A percentile compares a stretch with the other conserved stretches of the same genome.
Conservation (phyloP, 1,140 invertebrate species). For the Drosophila sechellia region DNA sequence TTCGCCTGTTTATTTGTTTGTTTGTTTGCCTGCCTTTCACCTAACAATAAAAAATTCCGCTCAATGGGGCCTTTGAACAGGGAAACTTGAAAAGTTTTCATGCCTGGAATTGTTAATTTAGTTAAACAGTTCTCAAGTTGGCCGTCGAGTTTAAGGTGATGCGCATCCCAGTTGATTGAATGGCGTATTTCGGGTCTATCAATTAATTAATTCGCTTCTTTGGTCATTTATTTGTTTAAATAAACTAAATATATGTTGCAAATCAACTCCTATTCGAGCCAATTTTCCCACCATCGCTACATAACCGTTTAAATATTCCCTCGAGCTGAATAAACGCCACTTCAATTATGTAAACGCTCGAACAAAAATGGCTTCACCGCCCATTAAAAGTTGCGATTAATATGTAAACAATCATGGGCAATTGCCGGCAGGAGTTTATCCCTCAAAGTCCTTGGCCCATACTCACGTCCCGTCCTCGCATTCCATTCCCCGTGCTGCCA, state of each 20-base stretch:
- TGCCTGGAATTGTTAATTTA: constrained; percentile 76
- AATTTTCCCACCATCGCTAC: background rate
- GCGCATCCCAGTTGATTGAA: constrained; percentile 21
- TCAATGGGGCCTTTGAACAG: constrained; percentile 18
- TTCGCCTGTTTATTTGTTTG: constrained; percentile 30
- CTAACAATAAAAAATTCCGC: constrained; percentile 69
- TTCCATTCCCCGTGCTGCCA: constrained; percentile 30
- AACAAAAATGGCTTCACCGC: constrained; percentile 51
- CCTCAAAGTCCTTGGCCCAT: constrained; percentile 25
- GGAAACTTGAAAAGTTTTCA: constrained; percentile 62
- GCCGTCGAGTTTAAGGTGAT: constrained; percentile 21
- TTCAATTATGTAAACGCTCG: constrained; percentile 56
- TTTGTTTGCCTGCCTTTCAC: constrained; percentile 27
- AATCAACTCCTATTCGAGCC: too few relatives aligned
- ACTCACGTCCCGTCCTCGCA: background rate
- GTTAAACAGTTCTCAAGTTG: constrained; percentile 66
- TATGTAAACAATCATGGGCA: constrained; percentile 75
- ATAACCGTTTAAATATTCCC: constrained; percentile 20
- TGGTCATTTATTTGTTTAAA: background rate
- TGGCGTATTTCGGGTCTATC: constrained; percentile 8
- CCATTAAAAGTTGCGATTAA: constrained; percentile 77
- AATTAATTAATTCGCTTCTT: constrained; percentile 14
- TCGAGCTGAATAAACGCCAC: constrained; percentile 5
- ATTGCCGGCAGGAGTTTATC: constrained; percentile 48
- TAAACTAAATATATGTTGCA: too few relatives aligned